Evolutionary conservation across 2,113 vertebrate genomes (phyloP), one percentile per base, ranked within the genome.

Genomic region (Neoarius graeffei): DNA sequence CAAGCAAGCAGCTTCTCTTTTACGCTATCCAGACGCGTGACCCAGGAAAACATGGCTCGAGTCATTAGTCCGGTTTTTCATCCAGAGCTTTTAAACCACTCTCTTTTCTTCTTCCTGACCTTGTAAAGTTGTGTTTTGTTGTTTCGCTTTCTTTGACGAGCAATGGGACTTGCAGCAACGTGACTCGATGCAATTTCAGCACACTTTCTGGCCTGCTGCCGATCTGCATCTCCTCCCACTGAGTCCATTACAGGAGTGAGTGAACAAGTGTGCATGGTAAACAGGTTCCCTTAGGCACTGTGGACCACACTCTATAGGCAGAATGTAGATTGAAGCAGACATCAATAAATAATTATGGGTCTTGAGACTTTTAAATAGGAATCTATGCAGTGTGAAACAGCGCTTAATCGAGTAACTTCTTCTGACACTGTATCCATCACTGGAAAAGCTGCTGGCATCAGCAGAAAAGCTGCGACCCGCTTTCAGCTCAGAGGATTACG

Each of bases 291-390:
- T 95, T 93, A 97, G 96, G 96, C 95, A 86, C 93, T 92, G 89
- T 86, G 91, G 93, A 93, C 92, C 92, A 89, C 93, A 92, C 93
- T 94, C 92, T 94, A 93, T 86, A 91, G 95, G 92, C 92, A 96
- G 95, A 90, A 96, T 94, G 96, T 95, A 97, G 96, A 96, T 96
- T 96, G 95, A 96, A 95, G 95, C 93, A 97, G 96, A 96, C 96
- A 97, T 98, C 97, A 97, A 99, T 99, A 99, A 98, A 98, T 98
- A 97, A 98, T 98, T 97, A 97, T 92, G 93, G 89, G 90, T 94
- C 94, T 94, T 96, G 95, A 97, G 96, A 97, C 95, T 97, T 97
- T 97, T 97, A 98, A 99, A 97, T 96, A 96, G 96, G 96, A 98
- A 96, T 96, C 96, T 95, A 94, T 96, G 95, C 95, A 92, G 94